Base-by-base conservation (phyloP, 2,888 invertebrate genomes). In the Sinodicranocentrus sp. region DNA sequence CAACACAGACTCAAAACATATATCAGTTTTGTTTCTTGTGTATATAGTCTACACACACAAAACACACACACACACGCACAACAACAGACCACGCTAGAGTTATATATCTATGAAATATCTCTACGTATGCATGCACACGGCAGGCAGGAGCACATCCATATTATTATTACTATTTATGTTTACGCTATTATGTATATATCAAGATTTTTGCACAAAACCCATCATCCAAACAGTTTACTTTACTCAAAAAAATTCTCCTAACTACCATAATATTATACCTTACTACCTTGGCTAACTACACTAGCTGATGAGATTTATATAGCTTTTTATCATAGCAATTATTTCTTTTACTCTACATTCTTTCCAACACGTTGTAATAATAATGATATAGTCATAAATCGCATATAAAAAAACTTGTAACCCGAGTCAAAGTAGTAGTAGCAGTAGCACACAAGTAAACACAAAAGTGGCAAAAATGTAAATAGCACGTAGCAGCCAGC, bases 311-410 rank as follows among this genome's bases (percentile, higher is more conserved):
- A 57, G 57, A 57, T 57, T 57, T 57, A 57, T 57, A 57, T 19
- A 19, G 57, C 57, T 57, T 23, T 57, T 57, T 57, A 57, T 57
- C 48, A 75, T 75, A 52, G 75, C 48, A 63, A 75, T 75, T 63
- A 75, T 44, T 44, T n/a, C 61, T 44, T 43, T 61, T 73, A 73
- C 72, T 73, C 72, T 61, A 61, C 72, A 73, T 73, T 73, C 72
- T 44, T 73, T 73, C 61, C 61, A 73, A 73, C 72, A 73, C 72
- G 72, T 73, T 73, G 43, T 23, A 25, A 54, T 54, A 54, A 54
- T 70, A 71, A 73, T 73, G 25, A 73, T 73, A 73, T 61, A 61
- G 72, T 61, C 72, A 44, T 73, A 73, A 73, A 73, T 73, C 59
- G 72, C 61, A 33, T 26, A 39, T 39, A 48, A 48, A 48, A 48